Evolutionary conservation across 2,888 invertebrate species (phyloP).

Genomic region (Microctonus brassicae): DNA sequence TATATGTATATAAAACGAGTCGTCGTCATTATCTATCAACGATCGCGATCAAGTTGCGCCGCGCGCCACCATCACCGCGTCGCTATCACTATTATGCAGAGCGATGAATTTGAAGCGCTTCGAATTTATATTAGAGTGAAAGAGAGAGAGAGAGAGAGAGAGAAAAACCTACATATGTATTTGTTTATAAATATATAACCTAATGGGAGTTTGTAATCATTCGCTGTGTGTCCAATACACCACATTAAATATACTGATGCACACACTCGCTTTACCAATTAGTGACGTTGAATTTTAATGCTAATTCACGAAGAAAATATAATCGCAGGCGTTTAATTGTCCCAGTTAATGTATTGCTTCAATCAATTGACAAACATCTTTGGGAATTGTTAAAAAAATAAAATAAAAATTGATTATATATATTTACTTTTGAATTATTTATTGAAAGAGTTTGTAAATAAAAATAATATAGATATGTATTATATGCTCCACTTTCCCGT

Average conservation of each 20-base stretch:
- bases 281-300: neutral
- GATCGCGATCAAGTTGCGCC: constrained; percentile 50
- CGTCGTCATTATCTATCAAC: constrained; percentile 51
- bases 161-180: neutral
- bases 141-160: neutral
- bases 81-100: constrained; percentile 21
- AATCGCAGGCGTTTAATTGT: neutral
- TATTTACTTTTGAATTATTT: neutral
- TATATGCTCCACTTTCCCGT: neutral
- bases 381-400: too few relatives aligned
- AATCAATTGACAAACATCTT: neutral
- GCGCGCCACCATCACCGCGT: neutral
- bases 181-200: neutral
- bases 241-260: too few relatives aligned
- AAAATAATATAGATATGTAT: neutral
- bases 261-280: constrained; percentile 12
- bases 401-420: too few relatives aligned
- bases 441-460: neutral
- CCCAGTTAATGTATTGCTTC: neutral
- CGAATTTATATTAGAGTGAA: neutral
- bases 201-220: neutral
- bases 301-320: neutral
- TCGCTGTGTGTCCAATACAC: too few relatives aligned
- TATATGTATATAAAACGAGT: constrained; percentile 40
- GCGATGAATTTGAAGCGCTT: constrained; percentile 11